Evolutionary conservation across 1,140 invertebrate species (phyloP), one percentile per base, ranked within the genome.

Genomic region (Onthophagus taurus): DNA sequence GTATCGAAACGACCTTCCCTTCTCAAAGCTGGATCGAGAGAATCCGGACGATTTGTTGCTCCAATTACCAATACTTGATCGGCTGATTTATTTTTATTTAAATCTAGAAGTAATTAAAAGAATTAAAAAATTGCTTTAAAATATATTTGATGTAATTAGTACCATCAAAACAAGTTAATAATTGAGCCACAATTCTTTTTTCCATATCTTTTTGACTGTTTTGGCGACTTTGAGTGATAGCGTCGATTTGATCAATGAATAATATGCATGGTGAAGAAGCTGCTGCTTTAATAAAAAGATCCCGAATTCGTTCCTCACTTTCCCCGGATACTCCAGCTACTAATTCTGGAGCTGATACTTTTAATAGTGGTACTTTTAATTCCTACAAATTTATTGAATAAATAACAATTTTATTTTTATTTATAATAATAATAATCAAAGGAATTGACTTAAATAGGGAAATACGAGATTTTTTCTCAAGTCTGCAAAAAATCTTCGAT

Each of bases 201-300:
- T 97, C 92, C 92, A 97, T 97, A 60, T 94, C 92, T 62, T 85
- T 85, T 53, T 89, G 83, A 1, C 90, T 87, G 50, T 78, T 83
- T 45, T 93, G 81, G 60, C 91, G 74, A 52, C 86, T 89, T 8
- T 83, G 83, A 21, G 83, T 85, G 43, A 97, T 82, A 17, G 85
- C 80, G 72, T 97, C 93, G 42, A 97, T 86, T 70, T 95, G 89
- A 67, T 97, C 93, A 42, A 97, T 81, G 53, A 97, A 92, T n/a
- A 96, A 64, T 17, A 97, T 75, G 65, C 88, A 89, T 0, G 89
- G 89, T 21, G 85, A 77, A 21, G 74, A 59, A 20, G 71, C 65
- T 4, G 77, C 61, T 13, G 91, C 92, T 61, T 83, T 78, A 23
- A 91, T 81, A 72, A 98, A 98, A 3, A 97, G 60, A 46, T 93